Evolutionary conservation across 92 coral and sea anemone species (phyloP).

Genomic region (Montipora capitata): DNA sequence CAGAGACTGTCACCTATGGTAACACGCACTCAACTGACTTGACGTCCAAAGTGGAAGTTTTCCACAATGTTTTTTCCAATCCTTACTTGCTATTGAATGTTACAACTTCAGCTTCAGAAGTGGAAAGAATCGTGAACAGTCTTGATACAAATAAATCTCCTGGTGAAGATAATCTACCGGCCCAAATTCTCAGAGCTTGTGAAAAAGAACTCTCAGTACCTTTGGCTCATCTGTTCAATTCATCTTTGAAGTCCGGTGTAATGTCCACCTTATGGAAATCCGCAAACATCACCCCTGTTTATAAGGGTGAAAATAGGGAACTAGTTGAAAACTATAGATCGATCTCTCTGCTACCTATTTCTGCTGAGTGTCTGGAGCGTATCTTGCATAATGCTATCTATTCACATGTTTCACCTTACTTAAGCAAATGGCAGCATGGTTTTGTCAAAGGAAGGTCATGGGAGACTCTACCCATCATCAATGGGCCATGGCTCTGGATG

Average conservation of each 20-base stretch:
- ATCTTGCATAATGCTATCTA: constrained; percentile 21
- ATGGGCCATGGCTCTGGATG: constrained; percentile 33
- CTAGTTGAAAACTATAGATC: constrained; percentile 38
- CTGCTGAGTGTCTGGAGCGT: too few relatives aligned
- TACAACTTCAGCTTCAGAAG: too few relatives aligned
- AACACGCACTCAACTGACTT: background rate
- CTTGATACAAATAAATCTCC: constrained; percentile 26
- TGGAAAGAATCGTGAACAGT: constrained; percentile 7
- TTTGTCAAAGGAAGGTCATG: constrained; percentile 15
- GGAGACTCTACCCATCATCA: constrained; percentile 22
- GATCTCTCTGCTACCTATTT: background rate
- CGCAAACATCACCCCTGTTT: background rate
- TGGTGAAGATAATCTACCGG: constrained; percentile 36
- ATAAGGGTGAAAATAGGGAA: constrained; percentile 47
- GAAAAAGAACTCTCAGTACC: background rate
- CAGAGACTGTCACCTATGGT: constrained; percentile 24
- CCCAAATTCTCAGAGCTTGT: constrained; percentile 10
- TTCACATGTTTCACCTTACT: constrained; percentile 24
- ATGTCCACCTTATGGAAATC: too few relatives aligned
- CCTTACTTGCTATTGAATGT: too few relatives aligned
- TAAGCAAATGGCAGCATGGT: background rate
- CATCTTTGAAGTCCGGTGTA: too few relatives aligned
- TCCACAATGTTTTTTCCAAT: constrained; percentile 34
- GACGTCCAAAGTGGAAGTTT: constrained; percentile 46
- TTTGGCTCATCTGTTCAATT: too few relatives aligned